These are phyloP conservation scores for Pocillopora grandis DNA, from an alignment of 92 coral and sea anemone species.

Conservation along the genomic window DNA sequence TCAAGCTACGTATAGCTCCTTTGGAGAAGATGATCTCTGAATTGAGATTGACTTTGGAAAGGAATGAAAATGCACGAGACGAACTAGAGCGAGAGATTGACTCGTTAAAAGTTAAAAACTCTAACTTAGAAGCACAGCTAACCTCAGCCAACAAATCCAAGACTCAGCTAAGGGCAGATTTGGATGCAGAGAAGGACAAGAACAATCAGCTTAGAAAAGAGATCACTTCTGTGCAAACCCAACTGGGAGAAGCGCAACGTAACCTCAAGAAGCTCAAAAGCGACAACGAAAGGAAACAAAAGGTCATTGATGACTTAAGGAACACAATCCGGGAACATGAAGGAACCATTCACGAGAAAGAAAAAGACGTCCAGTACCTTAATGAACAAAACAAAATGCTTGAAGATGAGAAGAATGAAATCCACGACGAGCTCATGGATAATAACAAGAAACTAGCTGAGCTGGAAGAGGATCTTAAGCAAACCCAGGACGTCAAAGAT, in stretches of 20 bases:
- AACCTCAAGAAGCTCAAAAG: constrained; percentile 81
- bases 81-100: constrained; percentile 86
- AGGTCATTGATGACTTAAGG: constrained; percentile 87
- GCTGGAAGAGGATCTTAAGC: constrained; percentile 79
- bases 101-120: constrained; percentile 73
- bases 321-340: constrained; percentile 86
- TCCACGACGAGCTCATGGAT: constrained; percentile 85
- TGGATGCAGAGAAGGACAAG: constrained; percentile 89
- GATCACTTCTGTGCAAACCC: constrained; percentile 73
- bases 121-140: constrained; percentile 85
- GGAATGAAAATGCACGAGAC: constrained; percentile 86
- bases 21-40: constrained; percentile 88
- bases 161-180: constrained; percentile 78
- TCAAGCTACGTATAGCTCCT: constrained; percentile 78
- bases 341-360: constrained; percentile 80
- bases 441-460: constrained; percentile 84
- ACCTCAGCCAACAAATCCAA: constrained; percentile 82
- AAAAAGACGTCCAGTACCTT: constrained; percentile 84
- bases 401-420: constrained; percentile 94
- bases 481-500: constrained; percentile 74
- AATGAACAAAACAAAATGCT: constrained; percentile 92
- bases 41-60: constrained; percentile 79
- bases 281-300: constrained; percentile 88
- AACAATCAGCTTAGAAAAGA: constrained; percentile 84
- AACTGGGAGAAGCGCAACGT: constrained; percentile 82